Evolutionary conservation across 35 echinoderm and acorn worm species (phyloP).

Genomic region (Anneissia japonica): DNA sequence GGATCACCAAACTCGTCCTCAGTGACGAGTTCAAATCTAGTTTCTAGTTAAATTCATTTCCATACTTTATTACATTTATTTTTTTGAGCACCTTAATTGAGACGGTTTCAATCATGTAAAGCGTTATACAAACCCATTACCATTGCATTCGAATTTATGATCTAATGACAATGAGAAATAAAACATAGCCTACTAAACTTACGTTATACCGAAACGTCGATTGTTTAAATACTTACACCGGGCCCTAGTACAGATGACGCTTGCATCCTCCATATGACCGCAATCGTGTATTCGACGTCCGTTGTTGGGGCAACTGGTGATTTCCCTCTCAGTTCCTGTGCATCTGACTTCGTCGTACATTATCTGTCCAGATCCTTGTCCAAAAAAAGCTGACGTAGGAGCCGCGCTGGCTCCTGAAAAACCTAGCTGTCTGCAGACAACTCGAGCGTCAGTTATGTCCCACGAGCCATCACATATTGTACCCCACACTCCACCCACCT

Average conservation of each 20-base stretch:
- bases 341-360: slow-evolving; percentile 10
- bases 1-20: too few relatives aligned
- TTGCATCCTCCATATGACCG: slow-evolving; percentile 7
- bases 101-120: too few relatives aligned
- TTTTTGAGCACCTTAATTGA: too few relatives aligned
- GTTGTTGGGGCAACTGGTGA: background rate
- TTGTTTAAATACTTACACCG: too few relatives aligned
- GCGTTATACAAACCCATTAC: too few relatives aligned
- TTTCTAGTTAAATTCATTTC: too few relatives aligned
- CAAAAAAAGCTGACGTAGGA: background rate
- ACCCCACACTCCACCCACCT: background rate
- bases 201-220: too few relatives aligned
- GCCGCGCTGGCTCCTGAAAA: background rate
- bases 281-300: slow-evolving; percentile 8
- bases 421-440: background rate
- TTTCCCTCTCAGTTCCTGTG: background rate
- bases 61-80: too few relatives aligned
- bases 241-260: background rate
- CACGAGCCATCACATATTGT: background rate
- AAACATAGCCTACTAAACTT: too few relatives aligned
- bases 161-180: too few relatives aligned
- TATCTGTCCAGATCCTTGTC: background rate
- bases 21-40: too few relatives aligned
- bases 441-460: background rate
- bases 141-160: too few relatives aligned